Evolutionary conservation across 2,888 invertebrate species (phyloP).

Genomic region (Zootermopsis nevadensis): DNA sequence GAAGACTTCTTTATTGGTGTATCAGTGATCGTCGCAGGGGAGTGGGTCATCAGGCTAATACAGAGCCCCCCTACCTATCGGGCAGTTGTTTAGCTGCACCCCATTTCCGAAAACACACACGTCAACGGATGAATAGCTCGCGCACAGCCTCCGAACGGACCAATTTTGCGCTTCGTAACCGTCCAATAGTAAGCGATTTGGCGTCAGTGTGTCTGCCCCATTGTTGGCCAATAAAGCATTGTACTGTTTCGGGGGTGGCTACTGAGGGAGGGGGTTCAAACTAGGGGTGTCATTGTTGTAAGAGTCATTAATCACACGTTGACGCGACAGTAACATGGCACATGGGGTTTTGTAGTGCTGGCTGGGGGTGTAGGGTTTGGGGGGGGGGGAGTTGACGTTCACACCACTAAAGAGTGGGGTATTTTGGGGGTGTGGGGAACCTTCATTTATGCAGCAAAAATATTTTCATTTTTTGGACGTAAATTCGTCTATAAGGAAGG

Average conservation of each 20-base stretch:
- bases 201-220: constrained; percentile 47
- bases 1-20: constrained; percentile 6
- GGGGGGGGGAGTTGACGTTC: constrained; percentile 19
- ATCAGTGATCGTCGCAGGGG: constrained; percentile 15
- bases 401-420: constrained; percentile 34
- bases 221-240: constrained; percentile 50
- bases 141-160: constrained; percentile 38
- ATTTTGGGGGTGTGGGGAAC: background rate
- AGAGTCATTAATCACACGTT: constrained; percentile 49
- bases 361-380: background rate
- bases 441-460: background rate
- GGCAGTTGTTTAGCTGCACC: constrained; percentile 34
- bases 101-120: constrained; percentile 41
- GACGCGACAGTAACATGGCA: constrained; percentile 47
- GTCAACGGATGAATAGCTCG: constrained; percentile 44
- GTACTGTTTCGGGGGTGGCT: constrained; percentile 44
- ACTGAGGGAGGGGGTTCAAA: constrained; percentile 20
- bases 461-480: background rate
- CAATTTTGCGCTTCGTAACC: constrained; percentile 49
- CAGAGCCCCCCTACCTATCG: constrained; percentile 42
- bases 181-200: constrained; percentile 48
- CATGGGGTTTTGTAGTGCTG: constrained; percentile 46
- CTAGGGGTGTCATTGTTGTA: constrained; percentile 44
- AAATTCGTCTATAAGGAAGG: too few relatives aligned
- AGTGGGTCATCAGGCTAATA: constrained; percentile 45